phyloP scores from a whole-genome alignment of 2,797 vertebrate genomes.

The Gymnoscopelus microlampas region DNA sequence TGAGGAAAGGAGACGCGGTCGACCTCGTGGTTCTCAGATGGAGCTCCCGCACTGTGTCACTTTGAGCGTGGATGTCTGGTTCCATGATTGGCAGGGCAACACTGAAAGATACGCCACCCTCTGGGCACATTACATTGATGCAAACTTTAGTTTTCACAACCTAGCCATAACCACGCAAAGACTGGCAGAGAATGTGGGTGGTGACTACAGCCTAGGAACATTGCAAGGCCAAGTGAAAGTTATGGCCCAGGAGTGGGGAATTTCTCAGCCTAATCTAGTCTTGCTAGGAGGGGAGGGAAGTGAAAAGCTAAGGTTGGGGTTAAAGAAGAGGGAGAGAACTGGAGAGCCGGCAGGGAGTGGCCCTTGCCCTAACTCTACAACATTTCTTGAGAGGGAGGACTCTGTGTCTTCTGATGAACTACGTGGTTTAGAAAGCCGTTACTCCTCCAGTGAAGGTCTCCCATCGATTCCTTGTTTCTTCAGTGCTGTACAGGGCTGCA shows the following conservation, averaged over 20 bases:
- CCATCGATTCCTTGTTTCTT: constrained; percentile 76
- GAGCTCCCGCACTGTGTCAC: constrained; percentile 60
- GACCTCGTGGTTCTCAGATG: background rate
- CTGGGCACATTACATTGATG: constrained; percentile 77
- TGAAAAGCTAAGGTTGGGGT: constrained; percentile 22
- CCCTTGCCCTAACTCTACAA: constrained; percentile 66
- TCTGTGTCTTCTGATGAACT: constrained; percentile 49
- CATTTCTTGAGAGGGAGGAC: constrained; percentile 66
- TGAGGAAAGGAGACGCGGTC: constrained; percentile 35
- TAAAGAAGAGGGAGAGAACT: constrained; percentile 21
- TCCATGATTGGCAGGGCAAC: constrained; percentile 68
- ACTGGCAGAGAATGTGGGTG: constrained; percentile 44
- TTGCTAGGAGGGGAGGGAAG: constrained; percentile 67
- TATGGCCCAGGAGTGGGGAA: constrained; percentile 76
- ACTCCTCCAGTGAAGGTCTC: constrained; percentile 25
- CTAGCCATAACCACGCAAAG: constrained; percentile 66
- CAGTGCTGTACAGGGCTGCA: constrained; percentile 69
- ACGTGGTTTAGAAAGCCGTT: constrained; percentile 2
- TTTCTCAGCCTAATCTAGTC: constrained; percentile 62
- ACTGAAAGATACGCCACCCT: constrained; percentile 71
- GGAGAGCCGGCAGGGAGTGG: constrained; percentile 33
- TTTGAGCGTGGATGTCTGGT: constrained; percentile 73
- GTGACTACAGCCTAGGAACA: constrained; percentile 43
- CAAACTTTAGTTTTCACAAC: constrained; percentile 68
- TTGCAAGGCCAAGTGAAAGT: constrained; percentile 59